Conservation (phyloP, 1,140 invertebrate species). For the Saccostrea cuccullata region DNA sequence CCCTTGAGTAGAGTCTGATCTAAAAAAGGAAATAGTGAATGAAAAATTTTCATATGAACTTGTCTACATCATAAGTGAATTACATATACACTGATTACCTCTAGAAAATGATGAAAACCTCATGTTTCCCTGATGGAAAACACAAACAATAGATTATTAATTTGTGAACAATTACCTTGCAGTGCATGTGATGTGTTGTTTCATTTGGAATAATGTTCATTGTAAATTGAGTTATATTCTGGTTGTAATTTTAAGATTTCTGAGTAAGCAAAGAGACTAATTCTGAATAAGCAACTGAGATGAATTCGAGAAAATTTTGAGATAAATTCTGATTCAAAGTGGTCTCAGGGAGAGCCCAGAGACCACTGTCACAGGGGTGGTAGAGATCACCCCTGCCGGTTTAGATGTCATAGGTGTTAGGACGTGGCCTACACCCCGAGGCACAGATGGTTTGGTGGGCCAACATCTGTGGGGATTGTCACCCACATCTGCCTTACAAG, state of each 20-base stretch:
- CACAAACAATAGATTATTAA: slow-evolving; percentile 15
- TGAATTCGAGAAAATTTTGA: too few species aligned
- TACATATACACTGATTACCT: slow-evolving; percentile 53
- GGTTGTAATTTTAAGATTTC: background rate
- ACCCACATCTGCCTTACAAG: slow-evolving; percentile 39
- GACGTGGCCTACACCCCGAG: slow-evolving; percentile 40
- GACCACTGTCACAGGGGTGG: too few species aligned
- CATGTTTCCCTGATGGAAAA: slow-evolving; percentile 24
- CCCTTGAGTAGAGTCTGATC: slow-evolving; percentile 36
- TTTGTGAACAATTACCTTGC: background rate
- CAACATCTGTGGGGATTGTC: slow-evolving; percentile 33
- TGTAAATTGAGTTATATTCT: background rate
- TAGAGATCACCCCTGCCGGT: background rate
- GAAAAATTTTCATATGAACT: background rate
- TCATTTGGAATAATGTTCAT: slow-evolving; percentile 4
- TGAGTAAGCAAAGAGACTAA: slow-evolving; percentile 1
- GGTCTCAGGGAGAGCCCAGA: too few species aligned
- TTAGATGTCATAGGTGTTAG: slow-evolving; percentile 42
- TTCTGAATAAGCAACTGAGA: background rate
- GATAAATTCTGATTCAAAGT: background rate
- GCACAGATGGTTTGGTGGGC: slow-evolving; percentile 31
- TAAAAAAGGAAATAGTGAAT: background rate
- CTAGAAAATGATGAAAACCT: slow-evolving; percentile 39
- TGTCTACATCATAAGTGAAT: slow-evolving; percentile 33
- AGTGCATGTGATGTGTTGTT: background rate